These are phyloP conservation scores for Vireo griseus DNA, from an alignment of 2,797 vertebrate species.

Conservation along the genomic window DNA sequence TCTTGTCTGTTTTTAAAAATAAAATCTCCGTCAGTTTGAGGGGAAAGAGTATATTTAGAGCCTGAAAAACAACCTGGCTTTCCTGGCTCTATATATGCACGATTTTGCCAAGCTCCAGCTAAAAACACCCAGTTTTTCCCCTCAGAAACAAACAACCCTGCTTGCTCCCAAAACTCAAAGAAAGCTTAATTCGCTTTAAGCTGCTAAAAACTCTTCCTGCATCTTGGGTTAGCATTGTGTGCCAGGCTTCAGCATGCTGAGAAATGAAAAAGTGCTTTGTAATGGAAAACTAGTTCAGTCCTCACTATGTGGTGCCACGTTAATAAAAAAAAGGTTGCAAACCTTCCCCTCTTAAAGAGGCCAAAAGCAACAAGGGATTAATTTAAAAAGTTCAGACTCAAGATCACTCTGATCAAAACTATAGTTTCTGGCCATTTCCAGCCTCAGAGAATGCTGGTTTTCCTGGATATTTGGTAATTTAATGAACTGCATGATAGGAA, in stretches of 20 bases:
- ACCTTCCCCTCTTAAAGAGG: background rate
- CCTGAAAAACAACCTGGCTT: conserved; percentile 40
- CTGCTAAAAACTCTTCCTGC: conserved; percentile 27
- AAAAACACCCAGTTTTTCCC: conserved; percentile 3
- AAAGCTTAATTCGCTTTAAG: conserved; percentile 36
- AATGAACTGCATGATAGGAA: background rate
- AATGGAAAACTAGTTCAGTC: conserved; percentile 29
- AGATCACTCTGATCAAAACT: background rate
- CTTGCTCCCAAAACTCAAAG: conserved; percentile 39
- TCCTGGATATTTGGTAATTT: background rate
- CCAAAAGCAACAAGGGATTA: background rate
- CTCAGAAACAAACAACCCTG: conserved; percentile 21
- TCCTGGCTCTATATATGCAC: background rate
- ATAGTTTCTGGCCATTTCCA: background rate
- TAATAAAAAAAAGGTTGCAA: conserved; percentile 11
- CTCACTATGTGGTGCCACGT: background rate
- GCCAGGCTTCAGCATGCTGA: conserved; percentile 17
- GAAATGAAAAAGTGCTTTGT: conserved; percentile 54
- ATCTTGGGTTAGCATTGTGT: conserved; percentile 28
- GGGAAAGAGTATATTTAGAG: conserved; percentile 16
- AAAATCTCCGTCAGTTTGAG: conserved; percentile 20
- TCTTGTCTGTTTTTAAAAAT: conserved; percentile 45
- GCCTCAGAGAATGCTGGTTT: background rate
- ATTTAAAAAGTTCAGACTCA: background rate
- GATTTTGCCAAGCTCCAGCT: conserved; percentile 20